Base-by-base conservation (phyloP, 2,888 invertebrate species). In the Acanthosepion esculentum region DNA sequence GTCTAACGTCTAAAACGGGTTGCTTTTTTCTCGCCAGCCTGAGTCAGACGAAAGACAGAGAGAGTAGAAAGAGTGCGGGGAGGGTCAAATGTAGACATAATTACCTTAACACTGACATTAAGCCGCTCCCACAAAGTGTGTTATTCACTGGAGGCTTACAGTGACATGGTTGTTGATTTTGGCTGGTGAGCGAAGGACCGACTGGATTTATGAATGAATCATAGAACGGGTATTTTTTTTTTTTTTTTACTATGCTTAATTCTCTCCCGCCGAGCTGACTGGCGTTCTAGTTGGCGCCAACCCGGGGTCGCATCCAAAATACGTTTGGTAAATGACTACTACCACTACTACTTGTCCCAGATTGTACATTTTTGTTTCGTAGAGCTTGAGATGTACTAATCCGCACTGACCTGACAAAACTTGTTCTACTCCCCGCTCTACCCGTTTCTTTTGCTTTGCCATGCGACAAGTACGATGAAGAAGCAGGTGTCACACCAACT, bases 91-190 rank as follows among this genome's bases (percentile, higher is more conserved):
- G 78, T n/a, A 78, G 78, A 78, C 78, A 78, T 78, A 78, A 78
- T 78, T 78, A 78, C 78, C 78, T 78, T 78, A 78, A 78, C 78
- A 15, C 78, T 78, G 78, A n/a, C 78, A 78, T 78, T 78, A 78
- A 78, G 78, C 78, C 78, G 78, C 78, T 78, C 78, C 78, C 78
- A 78, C n/a, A n/a, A 33, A 18, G 78, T n/a, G 4, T n/a, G 78
- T 78, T 78, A n/a, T 78, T 59, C 59, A 23, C n/a, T 78, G 33
- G n/a, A 33, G n/a, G 15, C 78, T 18, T 10, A 78, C 78, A 12
- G n/a, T 78, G 78, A 78, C 78, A 78, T 78, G 78, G 15, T 78
- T 78, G n/a, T n/a, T 78, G 78, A 78, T 78, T n/a, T n/a, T 18
- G 78, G 78, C n/a, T 78, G 33, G 78, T 78, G 78, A 78, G 78